These are phyloP conservation scores for Sisor rabdophorus DNA, from an alignment of 2,113 vertebrate species.

Conservation along the genomic window DNA sequence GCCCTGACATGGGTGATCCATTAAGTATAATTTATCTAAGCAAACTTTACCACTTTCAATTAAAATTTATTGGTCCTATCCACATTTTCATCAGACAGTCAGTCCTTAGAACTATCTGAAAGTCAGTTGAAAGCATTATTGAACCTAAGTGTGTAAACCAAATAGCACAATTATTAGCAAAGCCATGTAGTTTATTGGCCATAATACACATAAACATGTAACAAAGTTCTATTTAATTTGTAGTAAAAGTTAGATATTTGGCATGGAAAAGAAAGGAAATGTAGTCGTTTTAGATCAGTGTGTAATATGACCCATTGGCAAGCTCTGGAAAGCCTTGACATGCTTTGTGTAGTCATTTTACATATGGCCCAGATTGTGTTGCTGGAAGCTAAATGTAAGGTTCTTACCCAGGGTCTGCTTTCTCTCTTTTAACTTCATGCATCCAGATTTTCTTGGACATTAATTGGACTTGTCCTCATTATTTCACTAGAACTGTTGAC, in stretches of 20 bases:
- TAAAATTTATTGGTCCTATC: conserved; percentile 30
- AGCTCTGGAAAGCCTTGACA: conserved; percentile 18
- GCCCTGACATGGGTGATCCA: conserved; percentile 4
- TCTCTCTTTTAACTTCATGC: conserved; percentile 30
- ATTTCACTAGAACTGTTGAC: not conserved
- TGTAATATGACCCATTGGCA: conserved; percentile 23
- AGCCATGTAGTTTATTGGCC: not conserved
- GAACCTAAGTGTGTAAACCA: not conserved
- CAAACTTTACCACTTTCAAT: conserved; percentile 30
- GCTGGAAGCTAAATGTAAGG: conserved; percentile 26
- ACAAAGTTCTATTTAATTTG: not conserved
- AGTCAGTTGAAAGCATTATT: not conserved
- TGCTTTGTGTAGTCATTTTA: conserved; percentile 10
- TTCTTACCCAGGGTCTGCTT: conserved; percentile 24
- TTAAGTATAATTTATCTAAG: conserved; percentile 9
- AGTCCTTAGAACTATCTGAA: conserved; percentile 20
- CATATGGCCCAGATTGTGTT: conserved; percentile 35
- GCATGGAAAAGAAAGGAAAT: conserved; percentile 14
- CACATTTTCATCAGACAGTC: conserved; percentile 2
- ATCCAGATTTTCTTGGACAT: conserved; percentile 31
- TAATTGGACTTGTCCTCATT: conserved; percentile 11
- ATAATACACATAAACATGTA: not conserved
- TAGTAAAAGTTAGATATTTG: not conserved
- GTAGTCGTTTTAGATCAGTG: conserved; percentile 8
- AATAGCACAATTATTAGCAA: not conserved